Evolutionary conservation across 2,113 vertebrate species (phyloP).

Genomic region (Trogon melanurus): DNA sequence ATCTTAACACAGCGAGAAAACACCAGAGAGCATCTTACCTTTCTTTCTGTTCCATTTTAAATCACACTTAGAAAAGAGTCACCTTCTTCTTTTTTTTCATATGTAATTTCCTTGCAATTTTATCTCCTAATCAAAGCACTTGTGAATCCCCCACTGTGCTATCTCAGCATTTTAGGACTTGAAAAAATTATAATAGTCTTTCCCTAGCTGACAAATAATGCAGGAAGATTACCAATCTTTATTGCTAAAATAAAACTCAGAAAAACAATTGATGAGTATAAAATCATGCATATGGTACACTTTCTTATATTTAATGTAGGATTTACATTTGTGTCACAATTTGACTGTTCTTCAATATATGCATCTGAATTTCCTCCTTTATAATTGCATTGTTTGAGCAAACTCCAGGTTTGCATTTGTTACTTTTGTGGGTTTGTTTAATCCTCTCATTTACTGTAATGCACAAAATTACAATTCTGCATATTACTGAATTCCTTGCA

Average conservation of each 20-base stretch:
- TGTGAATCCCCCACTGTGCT: background rate
- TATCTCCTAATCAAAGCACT: background rate
- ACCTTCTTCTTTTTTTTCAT: background rate
- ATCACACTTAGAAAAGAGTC: background rate
- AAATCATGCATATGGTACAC: background rate
- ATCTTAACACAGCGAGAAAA: background rate
- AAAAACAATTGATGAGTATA: background rate
- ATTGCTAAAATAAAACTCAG: background rate
- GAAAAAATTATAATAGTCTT: background rate
- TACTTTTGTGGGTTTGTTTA: fast-evolving
- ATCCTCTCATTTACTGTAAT: background rate
- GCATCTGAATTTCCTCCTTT: background rate
- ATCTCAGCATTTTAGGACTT: background rate
- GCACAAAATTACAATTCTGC: background rate
- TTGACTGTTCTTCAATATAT: background rate
- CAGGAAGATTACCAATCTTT: background rate
- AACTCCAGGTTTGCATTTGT: background rate
- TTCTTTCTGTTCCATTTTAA: background rate
- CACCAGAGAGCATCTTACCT: background rate
- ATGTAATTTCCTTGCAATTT: background rate
- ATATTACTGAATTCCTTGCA: background rate
- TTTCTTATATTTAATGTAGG: background rate
- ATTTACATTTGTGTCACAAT: background rate
- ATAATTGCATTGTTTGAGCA: background rate
- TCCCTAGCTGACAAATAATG: background rate